Base-by-base conservation (phyloP, 2,888 invertebrate species). In the Tetranychus truncatus region DNA sequence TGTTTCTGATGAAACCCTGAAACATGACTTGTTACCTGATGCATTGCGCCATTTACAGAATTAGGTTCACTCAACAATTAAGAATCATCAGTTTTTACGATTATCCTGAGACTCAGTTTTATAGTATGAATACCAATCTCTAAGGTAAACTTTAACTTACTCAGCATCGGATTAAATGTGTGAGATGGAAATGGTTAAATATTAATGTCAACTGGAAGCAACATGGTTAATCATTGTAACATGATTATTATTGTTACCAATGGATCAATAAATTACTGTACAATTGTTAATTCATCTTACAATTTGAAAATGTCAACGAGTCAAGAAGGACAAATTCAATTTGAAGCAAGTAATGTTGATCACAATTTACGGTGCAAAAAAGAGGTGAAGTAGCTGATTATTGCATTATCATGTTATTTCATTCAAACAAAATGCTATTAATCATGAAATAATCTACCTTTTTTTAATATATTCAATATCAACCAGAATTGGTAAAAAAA, bases 1-100 rank as follows among this genome's bases (percentile, higher is more conserved):
- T 55, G 55, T 55, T 55, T 15, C 6, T 55, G 55, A 55, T 7
- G 9, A 55, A 55, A 55, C 55, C 55, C 6, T 6, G 55, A 55
- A 55, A 55, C 55, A 55, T 55, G 55, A 55, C 55, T 55, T 55
- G 55, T 55, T 55, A 55, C 55, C 55, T 55, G 55, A 55, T 55
- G 55, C 9, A 55, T 55, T 55, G 34, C 15, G 9, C 55, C 55
- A 55, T 55, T 55, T 55, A 15, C 55, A 55, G 55, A 5, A 55
- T 55, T 15, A 55, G 55, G 11, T 55, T 55, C 2, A 9, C 55
- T 55, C 34, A 34, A 55, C 55, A 55, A 55, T 55, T 55, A 55
- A 55, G 55, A 55, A 55, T 55, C 55, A 15, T 55, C 15, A 9
- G 15, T 55, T 55, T 55, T 15, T 15, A 15, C 55, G 11, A 55